phyloP scores from a whole-genome alignment of 2,888 invertebrate species.

The Petrolisthes cinctipes region DNA sequence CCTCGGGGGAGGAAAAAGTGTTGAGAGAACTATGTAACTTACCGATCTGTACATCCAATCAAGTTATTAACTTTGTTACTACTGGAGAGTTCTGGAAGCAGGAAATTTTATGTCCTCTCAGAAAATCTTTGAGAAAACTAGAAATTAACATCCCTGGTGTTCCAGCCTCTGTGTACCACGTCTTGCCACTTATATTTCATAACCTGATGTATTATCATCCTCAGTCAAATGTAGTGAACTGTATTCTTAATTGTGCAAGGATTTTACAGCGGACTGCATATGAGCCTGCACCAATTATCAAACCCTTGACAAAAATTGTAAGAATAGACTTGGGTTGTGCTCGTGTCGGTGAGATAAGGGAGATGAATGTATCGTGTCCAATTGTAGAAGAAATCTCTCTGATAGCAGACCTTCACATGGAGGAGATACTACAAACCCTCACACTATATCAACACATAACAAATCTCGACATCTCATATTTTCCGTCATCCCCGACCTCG shows the following conservation, averaged over 20 bases:
- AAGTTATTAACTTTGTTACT: neutral
- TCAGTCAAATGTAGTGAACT: constrained; percentile 5
- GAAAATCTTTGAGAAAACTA: constrained; percentile 35
- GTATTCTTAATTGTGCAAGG: constrained; percentile 24
- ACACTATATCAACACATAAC: constrained; percentile 16
- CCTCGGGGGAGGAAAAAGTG: constrained; percentile 25
- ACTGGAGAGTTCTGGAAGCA: constrained; percentile 4
- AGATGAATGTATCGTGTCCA: constrained; percentile 34
- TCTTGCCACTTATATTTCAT: constrained; percentile 22
- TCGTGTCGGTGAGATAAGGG: neutral
- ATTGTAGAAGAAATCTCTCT: constrained; percentile 33
- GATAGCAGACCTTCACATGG: constrained; percentile 25
- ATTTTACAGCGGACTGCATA: neutral
- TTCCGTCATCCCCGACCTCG: constrained; percentile 37
- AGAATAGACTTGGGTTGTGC: constrained; percentile 31
- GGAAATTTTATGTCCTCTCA: constrained; percentile 6
- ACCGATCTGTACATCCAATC: constrained; percentile 15
- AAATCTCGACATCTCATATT: constrained; percentile 30
- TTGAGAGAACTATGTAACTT: constrained; percentile 31
- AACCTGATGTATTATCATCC: constrained; percentile 36
- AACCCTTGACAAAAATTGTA: constrained; percentile 1
- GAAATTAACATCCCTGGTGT: constrained; percentile 26
- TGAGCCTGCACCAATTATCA: neutral
- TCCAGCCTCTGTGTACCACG: constrained; percentile 19
- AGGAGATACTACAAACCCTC: constrained; percentile 23